Evolutionary conservation across 1,140 invertebrate genomes (phyloP), one percentile per base, ranked within the genome.

Genomic region (Drosophila obscura): DNA sequence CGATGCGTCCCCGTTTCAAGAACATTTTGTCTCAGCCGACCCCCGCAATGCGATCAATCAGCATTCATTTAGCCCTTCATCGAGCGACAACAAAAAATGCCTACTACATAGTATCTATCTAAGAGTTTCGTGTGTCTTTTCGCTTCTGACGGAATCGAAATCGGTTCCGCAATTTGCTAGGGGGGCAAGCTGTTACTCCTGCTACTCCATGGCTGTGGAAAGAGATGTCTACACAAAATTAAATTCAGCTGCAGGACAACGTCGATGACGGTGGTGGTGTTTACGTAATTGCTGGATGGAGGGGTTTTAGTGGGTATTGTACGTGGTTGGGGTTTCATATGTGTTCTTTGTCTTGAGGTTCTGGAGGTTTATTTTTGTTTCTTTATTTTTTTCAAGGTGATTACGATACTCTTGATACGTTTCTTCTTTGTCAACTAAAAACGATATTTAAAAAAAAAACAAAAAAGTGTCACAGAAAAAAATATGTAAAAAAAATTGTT

Each of bases 151-250:
- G 82, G 66, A 62, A 78, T 72, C 78, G 71, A 46, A 64, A 58
- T 28, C 53, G 72, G 35, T 81, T 61, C 35, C 35, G 35, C 11
- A 13, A 13, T 39, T 39, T 5, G 35, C 35, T 39, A 39, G 35
- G 35, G 35, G 35, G 35, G 35, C 35, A 39, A 39, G 35, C 35
- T 39, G 35, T 39, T 39, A 39, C 35, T 39, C 35, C 35, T 39
- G 72, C 76, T 64, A 58, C 80, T 84, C 56, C 61, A 60, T 63
- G 56, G 83, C 82, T 87, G 82, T 87, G 82, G 53, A 77, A 87
- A 87, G 65, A 87, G 61, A 87, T 87, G 79, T 88, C 82, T 87
- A 87, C 65, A 77, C 82, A 79, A 74, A 78, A 87, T 87, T 88
- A 87, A 85, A 84, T 65, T 72, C 50, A 80, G 66, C 66, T 67